Percentiles rank a stretch among this genome's conserved stretches.
Conservation (phyloP, 2,113 vertebrate species). For the Falcunculus frontatus region DNA sequence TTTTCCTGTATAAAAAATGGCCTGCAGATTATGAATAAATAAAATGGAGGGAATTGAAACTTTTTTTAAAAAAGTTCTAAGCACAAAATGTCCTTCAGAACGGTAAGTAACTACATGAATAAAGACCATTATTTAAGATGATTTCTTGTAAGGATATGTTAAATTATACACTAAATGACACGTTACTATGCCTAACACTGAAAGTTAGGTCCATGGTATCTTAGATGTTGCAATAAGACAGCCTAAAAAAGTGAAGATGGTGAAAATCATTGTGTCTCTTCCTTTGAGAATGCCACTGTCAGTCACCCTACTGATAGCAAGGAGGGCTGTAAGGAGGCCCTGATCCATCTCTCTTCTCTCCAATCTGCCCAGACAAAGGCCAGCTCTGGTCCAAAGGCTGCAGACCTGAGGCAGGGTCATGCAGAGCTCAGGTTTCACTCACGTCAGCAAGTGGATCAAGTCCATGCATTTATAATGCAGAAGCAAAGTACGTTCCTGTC, state of each 20-base stretch:
- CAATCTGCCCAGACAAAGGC: background rate
- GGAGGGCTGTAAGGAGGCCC: background rate
- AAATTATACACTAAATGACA: background rate
- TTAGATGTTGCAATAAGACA: background rate
- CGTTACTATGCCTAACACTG: background rate
- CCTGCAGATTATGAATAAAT: conserved; percentile 26
- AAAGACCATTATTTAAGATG: background rate
- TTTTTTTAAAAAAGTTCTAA: background rate
- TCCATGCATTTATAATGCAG: background rate
- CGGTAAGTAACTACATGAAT: background rate
- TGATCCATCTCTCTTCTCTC: background rate
- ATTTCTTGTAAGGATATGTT: background rate
- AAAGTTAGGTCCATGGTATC: background rate
- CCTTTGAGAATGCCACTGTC: background rate
- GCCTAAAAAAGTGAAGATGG: background rate
- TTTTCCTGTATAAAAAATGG: background rate
- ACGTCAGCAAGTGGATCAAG: accelerated
- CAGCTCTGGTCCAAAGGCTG: background rate
- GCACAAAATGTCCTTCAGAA: background rate
- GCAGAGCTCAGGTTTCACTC: background rate
- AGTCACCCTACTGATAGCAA: background rate
- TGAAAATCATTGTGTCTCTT: background rate
- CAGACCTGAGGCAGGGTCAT: background rate
- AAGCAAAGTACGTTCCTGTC: background rate
- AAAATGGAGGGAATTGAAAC: background rate